Conservation (phyloP, 2,888 invertebrate genomes). For the Limnephilus lunatus region DNA sequence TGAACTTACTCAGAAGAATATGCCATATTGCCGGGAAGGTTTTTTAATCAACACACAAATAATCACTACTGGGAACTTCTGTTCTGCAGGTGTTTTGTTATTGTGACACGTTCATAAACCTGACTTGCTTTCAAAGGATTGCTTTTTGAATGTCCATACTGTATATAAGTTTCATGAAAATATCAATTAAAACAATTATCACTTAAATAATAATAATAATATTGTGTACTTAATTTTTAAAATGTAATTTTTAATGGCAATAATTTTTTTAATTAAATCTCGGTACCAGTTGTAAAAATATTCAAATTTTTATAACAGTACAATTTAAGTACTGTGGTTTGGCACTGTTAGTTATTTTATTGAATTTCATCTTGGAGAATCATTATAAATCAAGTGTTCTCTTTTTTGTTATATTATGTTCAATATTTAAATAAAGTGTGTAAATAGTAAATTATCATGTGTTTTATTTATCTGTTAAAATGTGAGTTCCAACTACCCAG, state of each 20-base stretch:
- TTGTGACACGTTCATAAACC: neutral
- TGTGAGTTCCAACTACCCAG: neutral
- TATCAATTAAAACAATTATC: slow-evolving; percentile 43
- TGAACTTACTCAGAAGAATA: neutral
- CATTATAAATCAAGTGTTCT: slow-evolving; percentile 46
- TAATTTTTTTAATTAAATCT: slow-evolving; percentile 59
- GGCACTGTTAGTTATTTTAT: slow-evolving; percentile 57
- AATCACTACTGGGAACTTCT: neutral
- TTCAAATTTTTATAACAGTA: slow-evolving; percentile 45
- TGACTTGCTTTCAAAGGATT: neutral
- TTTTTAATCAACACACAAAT: neutral
- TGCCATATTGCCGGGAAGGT: neutral
- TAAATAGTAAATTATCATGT: slow-evolving; percentile 71
- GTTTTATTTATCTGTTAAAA: slow-evolving; percentile 28
- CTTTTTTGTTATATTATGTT: slow-evolving; percentile 63
- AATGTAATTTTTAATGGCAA: slow-evolving; percentile 60
- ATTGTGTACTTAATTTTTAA: slow-evolving; percentile 28
- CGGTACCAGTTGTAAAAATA: slow-evolving; percentile 49
- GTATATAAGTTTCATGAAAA: slow-evolving; percentile 28
- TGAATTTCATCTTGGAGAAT: slow-evolving; percentile 48
- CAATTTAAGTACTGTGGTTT: slow-evolving; percentile 43
- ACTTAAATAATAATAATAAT: slow-evolving; percentile 50
- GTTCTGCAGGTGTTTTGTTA: neutral
- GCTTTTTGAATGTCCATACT: slow-evolving; percentile 33
- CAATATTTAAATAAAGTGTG: slow-evolving; percentile 77